Conservation (phyloP, 2,797 vertebrate species). For the Eupleurogrammus muticus region DNA sequence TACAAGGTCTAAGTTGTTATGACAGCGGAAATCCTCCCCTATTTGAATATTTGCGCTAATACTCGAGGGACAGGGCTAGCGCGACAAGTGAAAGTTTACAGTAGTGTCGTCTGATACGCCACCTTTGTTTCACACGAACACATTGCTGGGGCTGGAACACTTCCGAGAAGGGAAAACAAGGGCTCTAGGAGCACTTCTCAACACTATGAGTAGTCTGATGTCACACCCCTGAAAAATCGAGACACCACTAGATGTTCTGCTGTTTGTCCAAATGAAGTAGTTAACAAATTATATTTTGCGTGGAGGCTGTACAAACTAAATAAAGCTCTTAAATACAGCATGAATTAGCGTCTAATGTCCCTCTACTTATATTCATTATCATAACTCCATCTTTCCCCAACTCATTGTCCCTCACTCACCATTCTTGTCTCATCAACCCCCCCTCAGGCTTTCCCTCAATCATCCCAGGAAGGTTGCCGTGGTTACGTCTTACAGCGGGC, state of each 20-base stretch:
- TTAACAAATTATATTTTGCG: not conserved
- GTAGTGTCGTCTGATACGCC: slow-evolving; percentile 46
- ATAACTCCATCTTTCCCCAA: not conserved
- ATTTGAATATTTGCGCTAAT: slow-evolving; percentile 56
- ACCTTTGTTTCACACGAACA: slow-evolving; percentile 41
- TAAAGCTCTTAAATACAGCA: not conserved
- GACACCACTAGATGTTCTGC: slow-evolving; percentile 2
- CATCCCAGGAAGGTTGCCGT: slow-evolving; percentile 12
- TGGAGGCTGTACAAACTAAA: not conserved
- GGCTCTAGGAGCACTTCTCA: slow-evolving; percentile 54
- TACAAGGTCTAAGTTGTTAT: slow-evolving; percentile 67
- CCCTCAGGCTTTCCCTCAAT: slow-evolving; percentile 7
- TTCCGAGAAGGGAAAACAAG: slow-evolving; percentile 58
- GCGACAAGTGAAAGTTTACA: slow-evolving; percentile 59
- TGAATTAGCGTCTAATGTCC: not conserved
- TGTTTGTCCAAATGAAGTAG: slow-evolving; percentile 22
- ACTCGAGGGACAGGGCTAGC: slow-evolving; percentile 48
- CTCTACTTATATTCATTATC: not conserved
- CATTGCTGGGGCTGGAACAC: slow-evolving; percentile 25
- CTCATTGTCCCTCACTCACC: not conserved
- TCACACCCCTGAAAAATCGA: slow-evolving; percentile 44
- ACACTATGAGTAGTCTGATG: slow-evolving; percentile 60
- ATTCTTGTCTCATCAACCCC: slow-evolving; percentile 16
- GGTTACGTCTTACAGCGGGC: slow-evolving; percentile 2
- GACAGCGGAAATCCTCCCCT: slow-evolving; percentile 57